Percentiles rank a stretch among this genome's conserved stretches.
These are phyloP conservation scores for Chelmon rostratus DNA, from an alignment of 2,797 vertebrate genomes.

Conservation along the genomic window DNA sequence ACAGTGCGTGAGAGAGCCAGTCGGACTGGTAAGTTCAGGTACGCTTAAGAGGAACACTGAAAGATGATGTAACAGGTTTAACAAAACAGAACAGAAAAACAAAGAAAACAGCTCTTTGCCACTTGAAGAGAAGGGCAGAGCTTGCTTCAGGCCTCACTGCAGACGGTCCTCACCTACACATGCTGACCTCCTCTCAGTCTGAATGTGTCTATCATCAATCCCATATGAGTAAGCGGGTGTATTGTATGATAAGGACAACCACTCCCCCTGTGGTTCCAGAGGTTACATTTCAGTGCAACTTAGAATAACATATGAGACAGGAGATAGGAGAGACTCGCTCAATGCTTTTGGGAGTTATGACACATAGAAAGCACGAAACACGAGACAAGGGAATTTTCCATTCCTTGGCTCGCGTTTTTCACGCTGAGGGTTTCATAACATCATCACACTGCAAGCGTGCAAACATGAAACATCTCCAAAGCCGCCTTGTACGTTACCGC, in stretches of 20 bases:
- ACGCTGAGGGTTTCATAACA: constrained; percentile 41
- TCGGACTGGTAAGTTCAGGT: background rate
- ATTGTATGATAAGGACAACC: background rate
- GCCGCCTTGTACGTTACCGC: constrained; percentile 21
- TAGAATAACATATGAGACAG: constrained; percentile 7
- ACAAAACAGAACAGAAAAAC: background rate
- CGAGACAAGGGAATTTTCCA: constrained; percentile 25
- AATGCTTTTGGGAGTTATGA: background rate
- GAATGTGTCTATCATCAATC: constrained; percentile 14
- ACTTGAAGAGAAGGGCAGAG: background rate
- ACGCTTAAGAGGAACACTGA: background rate
- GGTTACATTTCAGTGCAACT: constrained; percentile 7
- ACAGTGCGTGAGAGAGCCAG: background rate
- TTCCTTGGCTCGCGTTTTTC: constrained; percentile 41
- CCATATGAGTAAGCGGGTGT: constrained; percentile 15
- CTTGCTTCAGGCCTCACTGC: constrained; percentile 7
- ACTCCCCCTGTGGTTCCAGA: background rate
- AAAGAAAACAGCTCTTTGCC: constrained; percentile 1
- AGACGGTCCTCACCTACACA: constrained; percentile 8
- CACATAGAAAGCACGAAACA: constrained; percentile 12
- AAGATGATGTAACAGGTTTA: background rate
- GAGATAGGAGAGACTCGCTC: constrained; percentile 7
- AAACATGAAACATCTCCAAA: constrained; percentile 55
- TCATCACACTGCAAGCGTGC: constrained; percentile 26
- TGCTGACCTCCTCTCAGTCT: background rate